Base-by-base conservation (phyloP, 2,113 vertebrate genomes). In the Prunella fulvescens region DNA sequence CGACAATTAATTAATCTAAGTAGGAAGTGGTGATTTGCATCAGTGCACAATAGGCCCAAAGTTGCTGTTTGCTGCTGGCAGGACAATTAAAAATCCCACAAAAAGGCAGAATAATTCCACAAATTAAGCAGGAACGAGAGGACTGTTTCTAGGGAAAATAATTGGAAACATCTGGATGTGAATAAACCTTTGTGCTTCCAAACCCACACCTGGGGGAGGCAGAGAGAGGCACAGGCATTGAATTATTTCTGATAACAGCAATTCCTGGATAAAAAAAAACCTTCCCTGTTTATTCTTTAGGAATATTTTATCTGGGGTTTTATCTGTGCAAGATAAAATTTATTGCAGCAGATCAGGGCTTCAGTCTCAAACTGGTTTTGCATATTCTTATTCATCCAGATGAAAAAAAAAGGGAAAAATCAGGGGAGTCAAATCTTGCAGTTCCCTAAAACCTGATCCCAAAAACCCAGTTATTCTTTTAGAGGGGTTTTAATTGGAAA, bases 151-250 rank as follows among this genome's bases (percentile, higher is more conserved):
- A 28, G 73, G 66, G 56, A 79, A 91, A 94, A 87, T 37, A 82
- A 94, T 37, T 72, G 61, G 48, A n/a, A 96, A 81, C 95, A 96
- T 81, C 90, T 95, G 92, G 25, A 25, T 42, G 26, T 12, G 53
- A 82, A 90, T 31, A 79, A 91, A 91, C 57, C 66, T 79, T 88
- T 51, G n/a, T 19, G 65, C 73, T 76, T 58, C 58, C 78, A 40
- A 72, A 56, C 1, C 12, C 39, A 14, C 1, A 3, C 72, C 45
- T 31, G 35, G 8, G 77, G 8, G 56, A 81, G 42, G 42, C 42
- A 64, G 45, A 39, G 57, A 54, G 56, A 24, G 19, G 44, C 44
- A 6, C 0, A 48, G 67, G 8, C 19, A 2, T 4, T 5, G 51
- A 62, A 61, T 81, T 73, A 20, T 47, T 81, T 15, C 70, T 61